These are phyloP conservation scores for Neuroscelio doddi DNA, from an alignment of 2,888 invertebrate genomes.

Conservation along the genomic window DNA sequence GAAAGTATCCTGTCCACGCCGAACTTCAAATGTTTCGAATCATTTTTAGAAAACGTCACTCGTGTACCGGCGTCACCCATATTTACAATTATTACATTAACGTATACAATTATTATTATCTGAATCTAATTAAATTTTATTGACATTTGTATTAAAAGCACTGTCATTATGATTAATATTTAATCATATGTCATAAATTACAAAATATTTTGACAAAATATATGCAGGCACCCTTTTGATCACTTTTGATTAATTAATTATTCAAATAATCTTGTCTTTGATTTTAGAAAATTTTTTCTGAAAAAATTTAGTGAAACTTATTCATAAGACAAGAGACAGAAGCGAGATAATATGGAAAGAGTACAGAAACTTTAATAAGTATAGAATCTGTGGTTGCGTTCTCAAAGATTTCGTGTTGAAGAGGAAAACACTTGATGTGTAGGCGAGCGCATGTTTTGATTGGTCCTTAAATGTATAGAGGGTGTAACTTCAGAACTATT, in stretches of 20 bases:
- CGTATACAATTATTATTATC: too few species aligned
- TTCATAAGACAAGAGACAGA: conserved; percentile 3
- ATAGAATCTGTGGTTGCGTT: conserved; percentile 17
- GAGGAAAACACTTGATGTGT: conserved; percentile 35
- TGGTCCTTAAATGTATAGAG: conserved; percentile 53
- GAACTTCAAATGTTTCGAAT: too few species aligned
- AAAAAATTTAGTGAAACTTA: conserved; percentile 6
- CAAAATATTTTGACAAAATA: too few species aligned
- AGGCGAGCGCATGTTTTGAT: conserved; percentile 49
- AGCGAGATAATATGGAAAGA: conserved; percentile 15
- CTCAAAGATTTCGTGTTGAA: conserved; percentile 32
- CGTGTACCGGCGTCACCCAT: conserved; percentile 48
- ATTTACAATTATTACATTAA: too few species aligned
- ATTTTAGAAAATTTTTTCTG: too few species aligned
- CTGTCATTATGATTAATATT: too few species aligned
- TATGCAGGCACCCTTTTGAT: too few species aligned
- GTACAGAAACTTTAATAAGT: conserved; percentile 27
- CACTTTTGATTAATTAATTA: too few species aligned
- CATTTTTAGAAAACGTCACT: conserved; percentile 38
- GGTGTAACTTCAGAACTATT: conserved; percentile 61
- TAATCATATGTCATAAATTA: too few species aligned
- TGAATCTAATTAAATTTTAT: conserved; percentile 14
- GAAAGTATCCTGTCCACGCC: too few species aligned
- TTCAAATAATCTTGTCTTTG: too few species aligned
- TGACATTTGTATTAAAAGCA: neutral